Evolutionary conservation across 92 coral and sea anemone species (phyloP).

Genomic region (Phenganax stokvisi): DNA sequence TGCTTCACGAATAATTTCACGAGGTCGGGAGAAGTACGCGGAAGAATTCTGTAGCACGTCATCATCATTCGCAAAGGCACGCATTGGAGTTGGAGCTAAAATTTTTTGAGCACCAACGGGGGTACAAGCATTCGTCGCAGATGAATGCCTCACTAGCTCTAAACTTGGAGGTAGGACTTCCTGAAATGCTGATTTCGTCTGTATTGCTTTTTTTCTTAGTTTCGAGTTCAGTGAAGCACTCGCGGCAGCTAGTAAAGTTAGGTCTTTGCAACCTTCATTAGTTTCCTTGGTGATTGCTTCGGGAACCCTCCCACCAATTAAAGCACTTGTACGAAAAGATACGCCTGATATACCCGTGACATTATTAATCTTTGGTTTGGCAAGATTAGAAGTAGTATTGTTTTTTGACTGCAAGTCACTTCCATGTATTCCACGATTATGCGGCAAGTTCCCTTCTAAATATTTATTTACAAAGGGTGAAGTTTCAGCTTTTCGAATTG

Average conservation of each 20-base stretch:
- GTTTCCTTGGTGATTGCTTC: not conserved
- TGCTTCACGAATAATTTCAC: conserved; percentile 32
- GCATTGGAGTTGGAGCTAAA: conserved; percentile 13
- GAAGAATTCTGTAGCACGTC: conserved; percentile 35
- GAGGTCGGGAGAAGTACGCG: conserved; percentile 23
- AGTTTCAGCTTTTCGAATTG: not conserved
- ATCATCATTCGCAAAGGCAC: not conserved
- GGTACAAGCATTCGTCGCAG: not conserved
- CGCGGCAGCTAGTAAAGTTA: not conserved
- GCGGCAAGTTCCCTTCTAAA: too few relatives aligned
- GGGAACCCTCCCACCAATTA: not conserved
- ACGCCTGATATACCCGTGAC: not conserved
- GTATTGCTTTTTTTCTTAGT: not conserved
- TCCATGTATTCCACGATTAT: too few relatives aligned
- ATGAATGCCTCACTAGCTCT: not conserved
- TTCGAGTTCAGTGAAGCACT: conserved; percentile 6
- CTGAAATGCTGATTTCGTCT: conserved; percentile 2
- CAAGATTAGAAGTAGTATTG: too few relatives aligned
- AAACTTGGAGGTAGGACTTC: not conserved
- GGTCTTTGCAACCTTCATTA: not conserved
- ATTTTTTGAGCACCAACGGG: not conserved
- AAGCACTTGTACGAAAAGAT: not conserved
- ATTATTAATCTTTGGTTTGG: not conserved
- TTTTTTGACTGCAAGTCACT: too few relatives aligned
- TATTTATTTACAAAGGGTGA: too few relatives aligned